Percentiles rank a stretch among this genome's conserved stretches.
phyloP scores from a whole-genome alignment of 2,113 vertebrate species.

The Orycteropus afer region DNA sequence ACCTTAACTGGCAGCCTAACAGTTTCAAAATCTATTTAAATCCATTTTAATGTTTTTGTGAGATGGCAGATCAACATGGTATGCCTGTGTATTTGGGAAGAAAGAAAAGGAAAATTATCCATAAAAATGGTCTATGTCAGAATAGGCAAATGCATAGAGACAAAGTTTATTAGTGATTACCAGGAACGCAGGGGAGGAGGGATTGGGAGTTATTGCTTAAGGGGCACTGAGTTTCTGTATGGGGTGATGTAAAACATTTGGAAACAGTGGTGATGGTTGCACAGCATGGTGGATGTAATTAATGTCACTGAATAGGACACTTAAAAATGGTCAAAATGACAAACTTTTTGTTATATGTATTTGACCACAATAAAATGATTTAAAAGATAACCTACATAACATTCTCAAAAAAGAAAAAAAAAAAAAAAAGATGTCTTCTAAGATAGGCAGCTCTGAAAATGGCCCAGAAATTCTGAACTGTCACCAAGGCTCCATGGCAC shows the following conservation, averaged over 20 bases:
- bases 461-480: background rate
- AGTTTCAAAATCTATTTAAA: background rate
- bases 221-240: background rate
- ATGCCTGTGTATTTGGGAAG: background rate
- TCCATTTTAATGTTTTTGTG: background rate
- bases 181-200: background rate
- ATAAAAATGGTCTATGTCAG: background rate
- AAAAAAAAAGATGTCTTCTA: background rate
- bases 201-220: background rate
- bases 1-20: background rate
- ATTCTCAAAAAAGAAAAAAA: too few species aligned
- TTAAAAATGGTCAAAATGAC: background rate
- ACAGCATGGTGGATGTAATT: background rate
- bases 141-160: background rate
- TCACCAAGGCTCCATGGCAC: background rate
- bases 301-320: background rate
- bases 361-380: background rate
- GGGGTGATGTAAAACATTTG: background rate
- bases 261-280: background rate
- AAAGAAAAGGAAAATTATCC: background rate
- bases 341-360: background rate
- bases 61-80: background rate
- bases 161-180: background rate
- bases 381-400: background rate
- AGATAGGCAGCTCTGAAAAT: background rate